A percentile compares a stretch with the other conserved stretches of the same genome.
These are phyloP conservation scores for Pipistrellus nathusii DNA, from an alignment of 2,797 vertebrate genomes.

Conservation along the genomic window DNA sequence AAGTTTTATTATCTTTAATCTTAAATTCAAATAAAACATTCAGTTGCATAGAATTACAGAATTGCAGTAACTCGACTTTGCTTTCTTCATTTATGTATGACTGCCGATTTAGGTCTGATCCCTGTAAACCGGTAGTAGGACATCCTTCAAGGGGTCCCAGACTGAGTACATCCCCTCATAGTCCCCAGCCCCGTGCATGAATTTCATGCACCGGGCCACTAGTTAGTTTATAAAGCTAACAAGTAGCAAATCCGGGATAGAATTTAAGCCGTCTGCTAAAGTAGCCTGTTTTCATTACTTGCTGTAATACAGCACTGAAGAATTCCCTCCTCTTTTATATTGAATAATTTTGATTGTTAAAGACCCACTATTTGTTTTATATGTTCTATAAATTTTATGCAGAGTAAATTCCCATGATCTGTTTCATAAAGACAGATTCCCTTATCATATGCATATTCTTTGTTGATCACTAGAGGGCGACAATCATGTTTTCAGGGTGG, in stretches of 20 bases:
- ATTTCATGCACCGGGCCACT: too few species aligned
- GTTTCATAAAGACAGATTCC: not conserved
- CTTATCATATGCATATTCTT: not conserved
- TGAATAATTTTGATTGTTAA: not conserved
- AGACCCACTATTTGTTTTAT: not conserved
- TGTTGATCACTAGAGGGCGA: constrained; percentile 63
- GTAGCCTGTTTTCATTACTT: not conserved
- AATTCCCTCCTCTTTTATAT: not conserved
- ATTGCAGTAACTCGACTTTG: not conserved
- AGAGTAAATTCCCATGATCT: not conserved
- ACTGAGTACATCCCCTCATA: too few species aligned
- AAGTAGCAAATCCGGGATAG: not conserved
- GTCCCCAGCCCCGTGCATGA: too few species aligned
- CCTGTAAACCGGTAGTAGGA: too few species aligned
- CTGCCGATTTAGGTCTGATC: too few species aligned
- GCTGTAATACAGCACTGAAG: not conserved
- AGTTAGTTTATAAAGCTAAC: not conserved
- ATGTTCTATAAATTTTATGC: not conserved
- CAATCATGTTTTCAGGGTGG: not conserved
- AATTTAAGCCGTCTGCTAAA: not conserved
- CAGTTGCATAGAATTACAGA: not conserved
- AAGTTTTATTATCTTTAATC: not conserved
- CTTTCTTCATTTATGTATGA: not conserved
- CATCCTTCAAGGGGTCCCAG: too few species aligned
- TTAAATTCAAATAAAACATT: constrained; percentile 18